A percentile compares a stretch with the other conserved stretches of the same genome.
Conservation (phyloP, 1,140 invertebrate genomes). For the Bombus fervidus region DNA sequence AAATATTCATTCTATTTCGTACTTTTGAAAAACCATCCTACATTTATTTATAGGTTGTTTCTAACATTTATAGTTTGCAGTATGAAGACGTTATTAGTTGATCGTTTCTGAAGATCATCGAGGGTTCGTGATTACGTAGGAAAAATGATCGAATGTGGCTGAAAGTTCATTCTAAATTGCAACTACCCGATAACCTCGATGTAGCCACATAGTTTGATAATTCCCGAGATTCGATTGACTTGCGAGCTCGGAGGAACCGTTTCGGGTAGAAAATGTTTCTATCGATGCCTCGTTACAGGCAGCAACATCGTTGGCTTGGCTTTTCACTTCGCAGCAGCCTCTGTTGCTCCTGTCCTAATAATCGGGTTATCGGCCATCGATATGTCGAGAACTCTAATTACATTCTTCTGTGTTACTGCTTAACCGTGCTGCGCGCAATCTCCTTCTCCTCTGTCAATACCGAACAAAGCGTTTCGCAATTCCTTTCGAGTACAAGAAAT, state of each 20-base stretch:
- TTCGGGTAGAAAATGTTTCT: slow-evolving; percentile 1
- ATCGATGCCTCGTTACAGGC: slow-evolving; percentile 3
- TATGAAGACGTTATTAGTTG: background rate
- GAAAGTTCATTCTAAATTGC: background rate
- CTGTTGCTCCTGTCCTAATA: slow-evolving; percentile 43
- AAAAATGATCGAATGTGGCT: background rate
- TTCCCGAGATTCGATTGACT: background rate
- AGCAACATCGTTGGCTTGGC: background rate
- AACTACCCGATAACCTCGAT: background rate
- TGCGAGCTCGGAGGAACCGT: background rate
- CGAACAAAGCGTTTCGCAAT: slow-evolving; percentile 57
- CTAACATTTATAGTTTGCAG: background rate
- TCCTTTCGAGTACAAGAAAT: slow-evolving; percentile 52
- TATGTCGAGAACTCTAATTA: slow-evolving; percentile 57
- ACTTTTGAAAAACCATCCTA: background rate
- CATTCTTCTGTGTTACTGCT: slow-evolving; percentile 55
- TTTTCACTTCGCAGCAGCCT: slow-evolving; percentile 32
- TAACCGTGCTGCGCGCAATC: slow-evolving; percentile 49
- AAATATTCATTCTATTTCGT: background rate
- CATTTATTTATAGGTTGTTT: background rate
- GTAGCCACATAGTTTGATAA: background rate
- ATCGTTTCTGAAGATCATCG: background rate
- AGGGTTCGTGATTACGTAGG: background rate
- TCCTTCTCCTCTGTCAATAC: slow-evolving; percentile 47
- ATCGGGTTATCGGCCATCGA: slow-evolving; percentile 55